phyloP scores from a whole-genome alignment of 2,888 invertebrate genomes.

The Idaea dimidiata region DNA sequence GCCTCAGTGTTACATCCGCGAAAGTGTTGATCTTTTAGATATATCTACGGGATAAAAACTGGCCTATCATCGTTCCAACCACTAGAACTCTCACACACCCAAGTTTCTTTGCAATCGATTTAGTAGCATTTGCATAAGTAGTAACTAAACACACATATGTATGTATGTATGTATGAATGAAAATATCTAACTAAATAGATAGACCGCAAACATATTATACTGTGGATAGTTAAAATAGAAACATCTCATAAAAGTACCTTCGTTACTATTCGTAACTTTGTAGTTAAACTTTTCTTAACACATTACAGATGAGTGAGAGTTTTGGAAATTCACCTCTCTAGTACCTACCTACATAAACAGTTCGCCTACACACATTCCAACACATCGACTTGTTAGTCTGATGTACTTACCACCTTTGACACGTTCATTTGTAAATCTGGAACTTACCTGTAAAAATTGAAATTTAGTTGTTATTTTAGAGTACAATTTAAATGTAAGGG shows the following conservation, averaged over 20 bases:
- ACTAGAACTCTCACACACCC: too few relatives aligned
- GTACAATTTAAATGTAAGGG: too few relatives aligned
- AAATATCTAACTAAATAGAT: neutral
- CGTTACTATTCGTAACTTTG: neutral
- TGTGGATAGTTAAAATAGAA: neutral
- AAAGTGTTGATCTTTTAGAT: too few relatives aligned
- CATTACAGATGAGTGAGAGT: constrained; percentile 1
- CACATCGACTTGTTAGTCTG: constrained; percentile 16
- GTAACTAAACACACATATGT: too few relatives aligned
- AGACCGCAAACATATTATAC: neutral
- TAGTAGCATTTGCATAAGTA: too few relatives aligned
- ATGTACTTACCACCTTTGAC: constrained; percentile 38
- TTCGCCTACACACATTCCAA: constrained; percentile 50
- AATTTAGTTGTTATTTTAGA: constrained; percentile 10
- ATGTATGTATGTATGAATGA: too few relatives aligned
- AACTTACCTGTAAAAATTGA: constrained; percentile 50
- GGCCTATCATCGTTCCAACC: too few relatives aligned
- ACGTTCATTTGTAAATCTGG: constrained; percentile 23
- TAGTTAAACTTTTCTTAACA: neutral
- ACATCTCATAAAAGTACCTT: neutral
- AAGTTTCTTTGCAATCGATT: too few relatives aligned
- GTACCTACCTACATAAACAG: constrained; percentile 28
- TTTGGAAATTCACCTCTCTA: constrained; percentile 10
- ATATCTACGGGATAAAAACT: too few relatives aligned
- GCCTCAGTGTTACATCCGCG: too few relatives aligned